These are phyloP conservation scores for Dryomyza anilis DNA, from an alignment of 2,888 invertebrate genomes.

Conservation along the genomic window DNA sequence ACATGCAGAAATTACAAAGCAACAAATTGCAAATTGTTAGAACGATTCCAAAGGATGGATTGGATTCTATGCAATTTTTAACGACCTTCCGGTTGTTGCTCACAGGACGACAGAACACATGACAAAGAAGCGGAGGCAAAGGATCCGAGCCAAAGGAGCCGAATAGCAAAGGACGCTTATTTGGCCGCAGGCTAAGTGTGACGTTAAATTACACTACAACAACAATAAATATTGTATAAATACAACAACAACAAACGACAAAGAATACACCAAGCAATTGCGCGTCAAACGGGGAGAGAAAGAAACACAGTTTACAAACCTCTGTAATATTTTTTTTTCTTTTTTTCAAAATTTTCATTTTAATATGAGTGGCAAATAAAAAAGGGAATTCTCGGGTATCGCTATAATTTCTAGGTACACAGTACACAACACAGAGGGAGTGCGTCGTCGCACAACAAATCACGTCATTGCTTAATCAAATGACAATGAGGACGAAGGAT, in stretches of 20 bases:
- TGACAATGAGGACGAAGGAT: constrained; percentile 1
- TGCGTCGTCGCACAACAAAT: neutral
- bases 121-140: neutral
- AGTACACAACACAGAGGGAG: neutral
- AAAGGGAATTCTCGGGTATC: neutral
- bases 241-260: constrained; percentile 19
- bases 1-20: neutral
- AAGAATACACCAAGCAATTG: constrained; percentile 24
- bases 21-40: neutral
- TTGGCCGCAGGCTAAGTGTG: constrained; percentile 55
- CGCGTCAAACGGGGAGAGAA: neutral
- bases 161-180: constrained; percentile 41
- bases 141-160: no score
- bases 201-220: constrained; percentile 50
- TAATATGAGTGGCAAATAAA: neutral
- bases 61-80: neutral
- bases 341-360: neutral
- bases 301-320: neutral
- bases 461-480: constrained; percentile 1
- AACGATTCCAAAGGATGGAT: neutral
- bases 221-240: constrained; percentile 26
- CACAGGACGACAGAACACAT: no score
- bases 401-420: constrained; percentile 16
- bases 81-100: neutral
- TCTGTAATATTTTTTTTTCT: neutral